Evolutionary conservation across 2,888 invertebrate species (phyloP).

Genomic region (Cantharis flavilabris): DNA sequence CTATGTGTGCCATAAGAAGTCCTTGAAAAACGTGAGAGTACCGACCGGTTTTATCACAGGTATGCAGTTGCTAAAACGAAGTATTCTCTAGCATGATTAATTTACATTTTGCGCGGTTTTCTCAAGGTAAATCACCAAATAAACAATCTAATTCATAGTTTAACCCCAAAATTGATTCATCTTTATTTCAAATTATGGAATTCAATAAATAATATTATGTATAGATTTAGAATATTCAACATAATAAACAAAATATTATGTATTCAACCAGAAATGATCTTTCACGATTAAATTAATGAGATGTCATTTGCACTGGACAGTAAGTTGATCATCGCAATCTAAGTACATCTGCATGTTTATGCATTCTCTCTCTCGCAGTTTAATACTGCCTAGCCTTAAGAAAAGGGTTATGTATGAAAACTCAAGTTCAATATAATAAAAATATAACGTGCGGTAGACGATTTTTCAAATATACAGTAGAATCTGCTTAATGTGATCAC

Average conservation of each 20-base stretch:
- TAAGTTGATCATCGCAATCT: neutral
- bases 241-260: no score
- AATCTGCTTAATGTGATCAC: no score
- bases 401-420: neutral
- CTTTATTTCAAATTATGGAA: no score
- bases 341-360: neutral
- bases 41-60: neutral
- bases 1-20: neutral
- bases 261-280: neutral
- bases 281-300: neutral
- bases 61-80: constrained; percentile 1
- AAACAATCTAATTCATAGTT: neutral
- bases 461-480: no score
- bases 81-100: neutral
- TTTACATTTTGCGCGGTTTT: neutral
- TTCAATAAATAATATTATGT: no score
- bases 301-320: neutral
- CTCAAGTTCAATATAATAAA: neutral
- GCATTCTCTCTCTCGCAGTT: neutral
- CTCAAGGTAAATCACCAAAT: neutral
- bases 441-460: neutral
- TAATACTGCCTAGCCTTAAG: neutral
- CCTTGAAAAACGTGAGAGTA: neutral
- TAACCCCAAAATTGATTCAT: neutral
- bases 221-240: no score